Evolutionary conservation across 2,797 vertebrate genomes (phyloP).

Genomic region (Poeciliopsis presidionis): DNA sequence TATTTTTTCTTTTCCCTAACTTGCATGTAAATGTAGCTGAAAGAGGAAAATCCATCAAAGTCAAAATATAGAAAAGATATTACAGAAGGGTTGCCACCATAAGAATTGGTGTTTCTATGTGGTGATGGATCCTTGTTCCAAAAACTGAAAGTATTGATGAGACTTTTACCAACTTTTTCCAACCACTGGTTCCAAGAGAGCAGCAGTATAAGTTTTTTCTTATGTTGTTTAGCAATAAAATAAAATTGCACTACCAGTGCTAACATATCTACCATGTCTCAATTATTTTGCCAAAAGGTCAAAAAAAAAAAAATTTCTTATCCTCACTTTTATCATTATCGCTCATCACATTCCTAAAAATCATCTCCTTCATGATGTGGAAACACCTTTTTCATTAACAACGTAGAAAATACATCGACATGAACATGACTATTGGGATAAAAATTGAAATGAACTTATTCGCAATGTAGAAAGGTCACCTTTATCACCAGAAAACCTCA

Average conservation of each 20-base stretch:
- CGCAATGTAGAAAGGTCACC: not conserved
- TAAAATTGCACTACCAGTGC: not conserved
- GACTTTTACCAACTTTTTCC: not conserved
- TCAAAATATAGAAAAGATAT: not conserved
- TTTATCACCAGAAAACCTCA: not conserved
- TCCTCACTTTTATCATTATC: not conserved
- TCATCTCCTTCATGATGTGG: not conserved
- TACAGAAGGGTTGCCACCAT: not conserved
- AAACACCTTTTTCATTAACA: not conserved
- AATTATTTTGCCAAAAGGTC: not conserved
- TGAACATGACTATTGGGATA: not conserved
- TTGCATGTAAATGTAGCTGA: not conserved
- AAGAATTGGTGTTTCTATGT: not conserved
- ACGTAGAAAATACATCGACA: not conserved
- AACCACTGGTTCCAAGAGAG: not conserved
- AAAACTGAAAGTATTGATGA: not conserved
- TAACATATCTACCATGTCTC: not conserved
- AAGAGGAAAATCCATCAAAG: not conserved
- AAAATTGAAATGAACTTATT: not conserved
- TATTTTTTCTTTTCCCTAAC: not conserved
- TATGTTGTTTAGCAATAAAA: not conserved
- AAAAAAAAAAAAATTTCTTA: not conserved
- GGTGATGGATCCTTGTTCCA: not conserved
- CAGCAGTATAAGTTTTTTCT: not conserved
- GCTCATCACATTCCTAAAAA: not conserved